Base-by-base conservation (phyloP, 2,888 invertebrate species). In the Eupithecia subfuscata region DNA sequence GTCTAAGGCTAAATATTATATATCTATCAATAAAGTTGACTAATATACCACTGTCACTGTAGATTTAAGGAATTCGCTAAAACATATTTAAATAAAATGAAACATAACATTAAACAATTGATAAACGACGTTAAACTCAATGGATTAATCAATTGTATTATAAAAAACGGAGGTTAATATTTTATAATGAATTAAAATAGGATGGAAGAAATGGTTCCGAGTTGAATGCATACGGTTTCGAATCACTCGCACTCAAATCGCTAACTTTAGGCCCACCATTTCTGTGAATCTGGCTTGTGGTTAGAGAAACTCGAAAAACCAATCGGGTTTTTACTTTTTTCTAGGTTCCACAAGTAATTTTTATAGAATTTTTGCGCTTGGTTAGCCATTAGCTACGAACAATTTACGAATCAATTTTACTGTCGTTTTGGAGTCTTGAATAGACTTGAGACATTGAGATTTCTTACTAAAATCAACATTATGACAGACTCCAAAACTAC, bases 11-110 rank as follows among this genome's bases (percentile, higher is more conserved):
- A 89, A 88, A 68, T 88, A 89, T 87, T 86, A 90, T 87, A 89
- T 88, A 88, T 85, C 82, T 84, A 85, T 84, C 84, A 85, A 88
- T 90, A 90, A 87, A 89, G 88, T 86, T 91, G 91, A 90, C 90
- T 91, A 89, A 89, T 85, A 85, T 80, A 86, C 84, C 83, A 82
- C 84, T 84, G 87, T 85, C 88, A 86, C 83, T 86, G 83, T 86
- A 88, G 86, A 80, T 69, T 60, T 22, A 68, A 67, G 11, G 14
- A 9, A 37, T n/a, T 37, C 18, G n/a, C n/a, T 67, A n/a, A 18
- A n/a, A 65, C n/a, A 30, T 37, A 37, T 14, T 14, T 14, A 0
- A 65, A 65, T n/a, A 1, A 9, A 37, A 12, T 37, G 4, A 67
- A 34, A 16, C 34, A 18, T 64, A 30, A 14, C 11, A 25, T 8